phyloP scores from a whole-genome alignment of 1,140 invertebrate species.

The Xylocopa sonorina region DNA sequence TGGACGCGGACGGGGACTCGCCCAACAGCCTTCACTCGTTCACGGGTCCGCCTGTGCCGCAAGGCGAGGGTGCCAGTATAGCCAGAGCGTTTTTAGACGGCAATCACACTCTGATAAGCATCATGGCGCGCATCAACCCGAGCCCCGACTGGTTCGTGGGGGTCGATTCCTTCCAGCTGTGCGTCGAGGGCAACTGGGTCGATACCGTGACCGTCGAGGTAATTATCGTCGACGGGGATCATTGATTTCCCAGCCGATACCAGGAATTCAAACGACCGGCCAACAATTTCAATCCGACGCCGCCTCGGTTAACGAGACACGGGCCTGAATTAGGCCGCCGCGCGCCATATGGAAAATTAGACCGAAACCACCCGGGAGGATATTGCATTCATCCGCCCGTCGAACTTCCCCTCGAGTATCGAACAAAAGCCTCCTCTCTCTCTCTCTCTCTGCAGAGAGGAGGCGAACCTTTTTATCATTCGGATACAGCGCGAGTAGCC shows the following conservation, averaged over 20 bases:
- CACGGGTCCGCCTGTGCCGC: constrained; percentile 88
- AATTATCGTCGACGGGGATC: constrained; percentile 52
- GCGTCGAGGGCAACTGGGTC: constrained; percentile 96
- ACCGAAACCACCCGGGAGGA: neutral
- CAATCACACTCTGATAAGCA: constrained; percentile 93
- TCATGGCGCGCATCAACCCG: constrained; percentile 93
- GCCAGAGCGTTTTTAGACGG: constrained; percentile 94
- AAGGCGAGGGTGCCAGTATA: constrained; percentile 90
- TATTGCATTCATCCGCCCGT: neutral
- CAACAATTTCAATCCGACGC: constrained; percentile 3
- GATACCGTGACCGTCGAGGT: constrained; percentile 96
- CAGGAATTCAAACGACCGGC: neutral
- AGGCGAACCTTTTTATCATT: neutral
- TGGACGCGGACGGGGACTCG: constrained; percentile 85
- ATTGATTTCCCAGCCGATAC: neutral
- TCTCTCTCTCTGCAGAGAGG: neutral
- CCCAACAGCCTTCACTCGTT: constrained; percentile 87
- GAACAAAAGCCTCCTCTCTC: constrained; percentile 16
- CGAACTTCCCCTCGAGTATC: too few relatives aligned
- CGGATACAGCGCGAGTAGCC: too few relatives aligned
- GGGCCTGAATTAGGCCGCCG: neutral
- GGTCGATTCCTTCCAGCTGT: constrained; percentile 95
- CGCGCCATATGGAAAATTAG: neutral
- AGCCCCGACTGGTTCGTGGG: constrained; percentile 99
- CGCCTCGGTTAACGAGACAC: neutral